Evolutionary conservation across 2,113 vertebrate species (phyloP).

Genomic region (Oncorhynchus mykiss): DNA sequence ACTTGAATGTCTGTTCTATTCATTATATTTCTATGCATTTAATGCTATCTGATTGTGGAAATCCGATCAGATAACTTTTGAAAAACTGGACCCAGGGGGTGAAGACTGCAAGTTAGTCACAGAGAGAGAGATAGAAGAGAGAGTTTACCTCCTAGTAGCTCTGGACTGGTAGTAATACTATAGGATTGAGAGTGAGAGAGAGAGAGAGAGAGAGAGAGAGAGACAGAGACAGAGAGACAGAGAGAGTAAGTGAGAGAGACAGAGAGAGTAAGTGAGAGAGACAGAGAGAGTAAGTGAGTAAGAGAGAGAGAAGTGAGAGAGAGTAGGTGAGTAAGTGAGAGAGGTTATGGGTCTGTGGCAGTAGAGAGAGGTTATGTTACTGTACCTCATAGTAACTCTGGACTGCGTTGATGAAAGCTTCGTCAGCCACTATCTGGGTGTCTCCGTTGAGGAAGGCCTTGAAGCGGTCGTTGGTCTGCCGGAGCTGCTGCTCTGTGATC

Average conservation of each 20-base stretch:
- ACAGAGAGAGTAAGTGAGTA: neutral
- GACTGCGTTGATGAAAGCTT: slow-evolving; percentile 98
- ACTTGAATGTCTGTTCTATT: no score
- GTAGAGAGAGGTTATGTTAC: slow-evolving; percentile 36
- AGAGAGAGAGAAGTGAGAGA: neutral
- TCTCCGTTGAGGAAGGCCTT: slow-evolving; percentile 99
- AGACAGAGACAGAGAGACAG: neutral
- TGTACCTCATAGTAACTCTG: slow-evolving; percentile 96
- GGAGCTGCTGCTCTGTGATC: slow-evolving; percentile 97
- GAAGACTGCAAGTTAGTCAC: neutral
- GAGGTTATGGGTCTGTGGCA: neutral
- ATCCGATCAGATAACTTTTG: no score
- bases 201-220: no score
- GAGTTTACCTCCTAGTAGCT: slow-evolving; percentile 92
- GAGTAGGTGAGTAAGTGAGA: neutral
- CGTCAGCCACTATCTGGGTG: slow-evolving; percentile 98
- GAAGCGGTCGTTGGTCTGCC: slow-evolving; percentile 97
- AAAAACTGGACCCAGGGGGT: no score
- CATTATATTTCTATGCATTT: no score
- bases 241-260: neutral
- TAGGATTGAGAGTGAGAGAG: no score
- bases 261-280: neutral
- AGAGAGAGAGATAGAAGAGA: neutral
- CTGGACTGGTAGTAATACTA: slow-evolving; percentile 77
- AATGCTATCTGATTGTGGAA: no score